Conservation (phyloP, 2,113 vertebrate species). For the Etheostoma cragini region DNA sequence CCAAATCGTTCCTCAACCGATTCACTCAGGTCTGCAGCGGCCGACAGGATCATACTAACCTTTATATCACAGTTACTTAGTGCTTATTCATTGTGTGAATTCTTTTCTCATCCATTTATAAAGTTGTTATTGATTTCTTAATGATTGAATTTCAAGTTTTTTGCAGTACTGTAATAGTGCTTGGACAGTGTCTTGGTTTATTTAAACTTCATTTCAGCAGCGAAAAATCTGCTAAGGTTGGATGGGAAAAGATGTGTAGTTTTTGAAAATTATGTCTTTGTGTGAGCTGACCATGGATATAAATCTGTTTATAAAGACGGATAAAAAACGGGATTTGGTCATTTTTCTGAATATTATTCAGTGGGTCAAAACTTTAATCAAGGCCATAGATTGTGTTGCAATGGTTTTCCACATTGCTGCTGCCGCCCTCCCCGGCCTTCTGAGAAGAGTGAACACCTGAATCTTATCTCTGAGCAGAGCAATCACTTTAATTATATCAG, state of each 20-base stretch:
- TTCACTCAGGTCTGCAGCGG: conserved; percentile 91
- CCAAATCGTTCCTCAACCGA: conserved; percentile 96
- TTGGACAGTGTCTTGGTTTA: background rate
- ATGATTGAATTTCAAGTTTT: background rate
- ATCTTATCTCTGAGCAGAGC: background rate
- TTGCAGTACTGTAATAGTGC: background rate
- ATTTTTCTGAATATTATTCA: too few species aligned
- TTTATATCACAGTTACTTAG: background rate
- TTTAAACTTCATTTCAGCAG: background rate
- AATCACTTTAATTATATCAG: background rate
- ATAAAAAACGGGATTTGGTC: background rate
- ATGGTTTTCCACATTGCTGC: background rate
- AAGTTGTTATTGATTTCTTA: background rate
- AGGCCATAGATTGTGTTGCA: background rate
- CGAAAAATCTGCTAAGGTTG: background rate
- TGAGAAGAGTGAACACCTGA: background rate
- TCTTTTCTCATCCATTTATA: background rate
- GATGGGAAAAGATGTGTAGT: too few species aligned
- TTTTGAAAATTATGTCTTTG: too few species aligned
- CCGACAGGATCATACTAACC: background rate
- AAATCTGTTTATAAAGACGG: too few species aligned
- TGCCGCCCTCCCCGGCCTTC: background rate
- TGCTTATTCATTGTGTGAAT: background rate
- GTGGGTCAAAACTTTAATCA: background rate
- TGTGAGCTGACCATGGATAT: too few species aligned